Evolutionary conservation across 2,888 invertebrate species (phyloP), one percentile per base, ranked within the genome.

Genomic region (Drosophila nr. perissopoda): DNA sequence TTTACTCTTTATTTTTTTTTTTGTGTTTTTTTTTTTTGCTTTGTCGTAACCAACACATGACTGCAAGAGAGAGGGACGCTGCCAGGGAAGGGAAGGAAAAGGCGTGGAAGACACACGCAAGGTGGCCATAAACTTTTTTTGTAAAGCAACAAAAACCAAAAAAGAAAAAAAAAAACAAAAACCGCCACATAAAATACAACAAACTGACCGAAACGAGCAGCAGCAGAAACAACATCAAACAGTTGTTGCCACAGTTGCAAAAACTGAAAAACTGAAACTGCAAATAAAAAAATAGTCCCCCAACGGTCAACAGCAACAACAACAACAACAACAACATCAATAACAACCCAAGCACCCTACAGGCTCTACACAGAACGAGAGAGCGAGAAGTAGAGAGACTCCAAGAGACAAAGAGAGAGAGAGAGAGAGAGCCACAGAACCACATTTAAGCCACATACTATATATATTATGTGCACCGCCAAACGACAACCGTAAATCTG

Each of bases 401-500:
- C n/a, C 7, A 21, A 27, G 40, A 60, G 29, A 38, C 8, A 49
- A 21, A 16, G 40, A 21, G 13, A 16, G 4, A 51, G 34, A 18
- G 34, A 18, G 42, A 5, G 52, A 1, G 46, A 13, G 25, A n/a
- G 58, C 34, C 46, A 59, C 29, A 57, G 36, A 53, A 53, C 78
- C 82, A 64, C 77, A 78, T 79, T 78, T 78, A 78, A 78, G 78
- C 78, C 78, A 82, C 78, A 82, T 78, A 77, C 81, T 81, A 81
- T 77, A 77, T 46, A 54, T 78, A 78, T 78, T 78, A 78, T 78
- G 78, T 82, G 82, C 74, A 76, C 82, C 71, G 74, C 88, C 89
- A 87, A 79, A 86, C 87, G 90, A 86, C 89, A 85, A 90, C 85
- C 85, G 88, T 85, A 90, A 85, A 90, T 90, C 85, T 85, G 85